Base-by-base conservation (phyloP, 2,888 invertebrate species). In the Drosophila melanocephala region DNA sequence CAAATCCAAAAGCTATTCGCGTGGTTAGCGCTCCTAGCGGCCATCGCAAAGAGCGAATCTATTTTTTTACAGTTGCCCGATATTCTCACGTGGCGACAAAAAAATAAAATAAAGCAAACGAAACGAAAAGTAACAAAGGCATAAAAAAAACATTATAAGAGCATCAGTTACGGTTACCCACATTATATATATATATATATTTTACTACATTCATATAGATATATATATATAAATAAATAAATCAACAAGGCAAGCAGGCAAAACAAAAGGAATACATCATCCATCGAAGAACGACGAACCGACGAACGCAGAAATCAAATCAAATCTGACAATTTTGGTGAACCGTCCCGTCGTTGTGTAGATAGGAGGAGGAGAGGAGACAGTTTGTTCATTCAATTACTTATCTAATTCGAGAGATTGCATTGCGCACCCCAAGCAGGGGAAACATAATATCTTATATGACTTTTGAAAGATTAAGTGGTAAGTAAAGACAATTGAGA, bases 381-480 rank as follows among this genome's bases (percentile, higher is more conserved):
- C 63, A 65, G 51, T 52, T 73, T 66, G 44, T 69, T 65, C 58
- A 77, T 69, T 64, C 50, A 69, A 56, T 84, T 76, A 64, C 65
- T 89, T 73, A 75, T 77, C 74, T 81, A 79, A 91, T 92, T 92
- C 90, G 90, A 88, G 91, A 92, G 90, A 88, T 84, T 84, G 83
- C 77, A 88, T 89, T 89, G 88, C 89, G 87, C 92, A 92, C 91
- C 93, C 93, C 92, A 92, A 90, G 91, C 91, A 92, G 92, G 93
- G 92, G 91, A 93, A 83, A 91, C 89, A 92, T 85, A 92, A 91
- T 91, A 92, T 97, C 97, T 97, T 97, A 97, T 97, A 97, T 97
- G 97, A 97, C 97, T 97, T 97, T 97, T 97, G 97, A 96, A 97
- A 97, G 96, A 96, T 96, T 95, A 95, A 96, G 95, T 97, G 97